phyloP scores from a whole-genome alignment of 2,113 vertebrate species.

The Beaufortia kweichowensis region DNA sequence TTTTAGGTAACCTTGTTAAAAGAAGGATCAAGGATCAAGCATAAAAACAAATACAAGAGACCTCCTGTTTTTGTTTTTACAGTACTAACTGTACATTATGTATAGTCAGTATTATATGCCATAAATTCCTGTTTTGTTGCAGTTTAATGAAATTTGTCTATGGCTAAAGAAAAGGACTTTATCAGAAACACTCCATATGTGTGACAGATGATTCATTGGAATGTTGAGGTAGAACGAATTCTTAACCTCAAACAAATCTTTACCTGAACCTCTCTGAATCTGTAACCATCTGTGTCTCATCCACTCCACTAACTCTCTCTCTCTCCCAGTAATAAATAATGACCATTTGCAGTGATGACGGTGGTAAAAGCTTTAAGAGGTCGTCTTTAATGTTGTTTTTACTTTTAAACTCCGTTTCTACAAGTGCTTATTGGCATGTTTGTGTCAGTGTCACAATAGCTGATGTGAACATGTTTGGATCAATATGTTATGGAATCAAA shows the following conservation, averaged over 20 bases:
- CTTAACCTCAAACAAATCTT: conserved; percentile 54
- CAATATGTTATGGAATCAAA: neutral
- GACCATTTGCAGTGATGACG: neutral
- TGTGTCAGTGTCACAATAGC: neutral
- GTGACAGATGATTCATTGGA: conserved; percentile 65
- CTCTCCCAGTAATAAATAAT: neutral
- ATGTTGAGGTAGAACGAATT: conserved; percentile 45
- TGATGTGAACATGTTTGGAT: neutral
- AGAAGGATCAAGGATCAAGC: too few species aligned
- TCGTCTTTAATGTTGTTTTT: neutral
- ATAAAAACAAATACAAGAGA: too few species aligned
- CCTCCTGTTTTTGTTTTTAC: too few species aligned
- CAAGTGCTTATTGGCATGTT: neutral
- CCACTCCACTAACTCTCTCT: too few species aligned
- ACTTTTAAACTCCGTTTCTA: neutral
- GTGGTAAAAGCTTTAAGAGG: neutral
- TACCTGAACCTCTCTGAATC: neutral
- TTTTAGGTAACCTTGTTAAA: too few species aligned
- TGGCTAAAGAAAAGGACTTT: neutral
- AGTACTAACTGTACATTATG: too few species aligned
- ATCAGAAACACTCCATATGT: conserved; percentile 50
- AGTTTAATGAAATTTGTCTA: neutral
- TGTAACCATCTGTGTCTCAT: conserved; percentile 7
- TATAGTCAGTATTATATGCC: too few species aligned
- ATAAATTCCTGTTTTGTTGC: too few species aligned